Evolutionary conservation across 2,113 vertebrate genomes (phyloP), one percentile per base, ranked within the genome.

Genomic region (Oxyruncus cristatus): DNA sequence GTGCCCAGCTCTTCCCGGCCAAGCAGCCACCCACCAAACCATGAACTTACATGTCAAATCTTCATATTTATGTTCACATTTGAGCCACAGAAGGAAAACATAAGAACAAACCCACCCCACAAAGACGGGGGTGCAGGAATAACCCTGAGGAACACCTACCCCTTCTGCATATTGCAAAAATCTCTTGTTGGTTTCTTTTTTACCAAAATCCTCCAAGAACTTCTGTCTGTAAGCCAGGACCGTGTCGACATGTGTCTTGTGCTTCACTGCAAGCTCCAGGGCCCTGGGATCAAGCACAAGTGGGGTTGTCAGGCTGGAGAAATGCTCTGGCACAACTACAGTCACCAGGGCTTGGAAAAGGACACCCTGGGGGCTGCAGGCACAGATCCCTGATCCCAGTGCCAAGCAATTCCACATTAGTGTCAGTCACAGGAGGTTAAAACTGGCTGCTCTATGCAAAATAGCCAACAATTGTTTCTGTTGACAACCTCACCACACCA

Each of bases 211-310:
- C 93, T 99, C 97, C 63, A 99, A 96, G 97, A 98, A 99, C 97
- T 98, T 99, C 32, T 98, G 98, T 92, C 99, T 98, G 85, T 99
- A 98, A 70, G 99, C 99, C 93, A 99, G 98, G 85, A 99, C 99
- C 0, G 99, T 99, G 98, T 99, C 99, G 89, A 99, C 99, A 42
- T 99, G 99, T 44, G 99, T 99, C 98, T 99, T 99, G 95, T 99
- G 98, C 97, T 99, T 99, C 91, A 99, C 98, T 70, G 99, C 99
- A 92, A 99, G 98, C n/a, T 99, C 99, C 91, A 99, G 97, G 37
- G 99, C 99, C 95, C 99, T 99, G 95, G 16, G 98, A 98, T 5
- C 32, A 92, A 88, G 88, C 89, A 97, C 59, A 87, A 92, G 85
- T 9, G n/a, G 80, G 44, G 33, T 78, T 75, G 95, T 83, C 66